Base-by-base conservation (phyloP, 2,113 vertebrate species). In the Vombatus ursinus region DNA sequence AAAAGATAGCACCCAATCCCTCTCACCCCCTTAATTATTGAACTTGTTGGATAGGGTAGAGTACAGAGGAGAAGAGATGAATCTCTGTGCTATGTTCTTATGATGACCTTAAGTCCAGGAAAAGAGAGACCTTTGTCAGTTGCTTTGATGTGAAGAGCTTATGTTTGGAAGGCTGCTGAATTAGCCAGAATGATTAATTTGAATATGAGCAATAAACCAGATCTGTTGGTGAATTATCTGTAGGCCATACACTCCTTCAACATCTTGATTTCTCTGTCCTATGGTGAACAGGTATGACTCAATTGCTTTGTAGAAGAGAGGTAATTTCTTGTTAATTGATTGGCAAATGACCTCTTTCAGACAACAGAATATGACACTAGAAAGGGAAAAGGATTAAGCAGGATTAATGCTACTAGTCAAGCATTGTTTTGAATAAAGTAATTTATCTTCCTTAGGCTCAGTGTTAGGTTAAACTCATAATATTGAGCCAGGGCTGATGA, bases 271-370 rank as follows among this genome's bases (percentile, higher is more conserved):
- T 92, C 5, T 47, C 94, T 61, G 4, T 92, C 48, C 4, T 94
- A 16, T 49, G 16, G 19, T 11, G 24, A 44, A 53, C 16, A 89
- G 54, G 4, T 37, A 4, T 19, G 5, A 50, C 26, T 14, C 44
- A 92, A 61, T 23, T 94, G 52, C 28, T 93, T n/a, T n/a, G 31
- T 89, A 89, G 19, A 26, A 93, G 53, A 8, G 54, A 94, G 19
- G 3, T n/a, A 47, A 8, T 52, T 84, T 84, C 37, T 77, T 68
- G 14, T 19, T 84, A n/a, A n/a, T 44, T 44, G 37, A n/a, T 52
- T 25, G 89, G 25, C 37, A 94, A 94, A 92, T 94, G 16, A 37
- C 94, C 26, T 96, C 54, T 50, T 92, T 89, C 37, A 95, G 77
- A 92, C 61, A 44, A 23, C 37, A 92, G 90, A 53, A 52, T 94